These are phyloP conservation scores for Aspidiotus rigidus DNA, from an alignment of 2,888 invertebrate genomes.

Conservation along the genomic window DNA sequence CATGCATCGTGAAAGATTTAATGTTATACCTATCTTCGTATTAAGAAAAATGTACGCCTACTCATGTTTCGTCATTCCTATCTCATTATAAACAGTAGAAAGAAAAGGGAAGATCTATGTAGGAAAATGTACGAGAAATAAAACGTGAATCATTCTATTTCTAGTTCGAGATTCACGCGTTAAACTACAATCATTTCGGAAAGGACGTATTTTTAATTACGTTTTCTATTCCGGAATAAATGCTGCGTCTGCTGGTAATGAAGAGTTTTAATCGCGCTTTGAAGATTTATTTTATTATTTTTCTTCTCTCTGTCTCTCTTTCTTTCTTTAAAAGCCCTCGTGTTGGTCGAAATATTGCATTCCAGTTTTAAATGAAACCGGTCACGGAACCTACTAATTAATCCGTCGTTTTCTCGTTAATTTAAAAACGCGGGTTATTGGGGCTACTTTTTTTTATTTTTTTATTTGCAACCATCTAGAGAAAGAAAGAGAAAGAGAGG, in stretches of 20 bases:
- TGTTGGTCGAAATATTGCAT: constrained; percentile 7
- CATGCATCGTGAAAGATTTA: too few relatives aligned
- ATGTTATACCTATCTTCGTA: too few relatives aligned
- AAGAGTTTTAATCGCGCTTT: constrained; percentile 13
- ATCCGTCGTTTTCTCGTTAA: constrained; percentile 25
- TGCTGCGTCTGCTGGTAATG: neutral
- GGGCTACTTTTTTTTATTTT: constrained; percentile 8
- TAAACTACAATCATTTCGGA: neutral
- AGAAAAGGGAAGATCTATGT: too few relatives aligned
- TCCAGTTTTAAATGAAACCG: constrained; percentile 29
- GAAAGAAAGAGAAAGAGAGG: constrained; percentile 2
- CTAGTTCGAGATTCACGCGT: too few relatives aligned
- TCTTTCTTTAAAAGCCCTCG: neutral
- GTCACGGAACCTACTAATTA: constrained; percentile 31
- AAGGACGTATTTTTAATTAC: constrained; percentile 3
- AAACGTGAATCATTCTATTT: too few relatives aligned
- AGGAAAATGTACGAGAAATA: too few relatives aligned
- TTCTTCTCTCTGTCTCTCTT: neutral
- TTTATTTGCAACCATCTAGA: constrained; percentile 18
- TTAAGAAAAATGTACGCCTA: too few relatives aligned
- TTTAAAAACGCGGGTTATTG: constrained; percentile 23
- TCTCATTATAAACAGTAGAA: too few relatives aligned
- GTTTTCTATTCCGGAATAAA: neutral
- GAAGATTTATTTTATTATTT: constrained; percentile 12
- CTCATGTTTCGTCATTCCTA: too few relatives aligned